A percentile compares a stretch with the other conserved stretches of the same genome.
Conservation (phyloP, 2,888 invertebrate genomes). For the Chymomyza caudatula region DNA sequence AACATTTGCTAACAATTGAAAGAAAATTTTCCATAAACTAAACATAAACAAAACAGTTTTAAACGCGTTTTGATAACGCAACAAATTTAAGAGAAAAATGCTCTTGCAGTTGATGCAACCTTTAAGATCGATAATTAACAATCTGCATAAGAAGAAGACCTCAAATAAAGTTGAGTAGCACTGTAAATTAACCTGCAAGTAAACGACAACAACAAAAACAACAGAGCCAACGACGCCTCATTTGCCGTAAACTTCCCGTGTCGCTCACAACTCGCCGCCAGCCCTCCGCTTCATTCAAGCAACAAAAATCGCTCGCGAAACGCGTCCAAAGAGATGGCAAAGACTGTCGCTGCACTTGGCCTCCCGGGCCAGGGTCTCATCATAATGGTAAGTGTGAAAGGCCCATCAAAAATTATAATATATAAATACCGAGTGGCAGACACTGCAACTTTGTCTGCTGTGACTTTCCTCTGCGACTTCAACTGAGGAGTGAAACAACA, state of each 20-base stretch:
- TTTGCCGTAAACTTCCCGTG: slow-evolving; percentile 40
- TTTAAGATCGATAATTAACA: neutral
- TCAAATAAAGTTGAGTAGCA: neutral
- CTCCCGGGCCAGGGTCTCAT: neutral
- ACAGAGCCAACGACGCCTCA: slow-evolving; percentile 19
- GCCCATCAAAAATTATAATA: slow-evolving; percentile 11
- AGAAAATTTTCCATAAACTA: too few relatives aligned
- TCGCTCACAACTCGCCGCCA: slow-evolving; percentile 20
- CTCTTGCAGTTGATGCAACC: neutral
- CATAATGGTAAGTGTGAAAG: slow-evolving; percentile 32
- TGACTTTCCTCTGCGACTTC: slow-evolving; percentile 8
- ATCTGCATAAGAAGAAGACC: neutral
- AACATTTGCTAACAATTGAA: too few relatives aligned
- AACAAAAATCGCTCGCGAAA: slow-evolving; percentile 34
- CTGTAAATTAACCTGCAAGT: slow-evolving; percentile 27
- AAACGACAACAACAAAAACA: slow-evolving; percentile 12
- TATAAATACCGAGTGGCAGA: slow-evolving; percentile 28
- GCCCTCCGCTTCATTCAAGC: slow-evolving; percentile 12
- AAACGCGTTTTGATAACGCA: too few relatives aligned
- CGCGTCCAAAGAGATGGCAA: slow-evolving; percentile 26
- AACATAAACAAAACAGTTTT: too few relatives aligned
- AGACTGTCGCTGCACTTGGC: neutral
- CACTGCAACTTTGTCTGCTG: neutral
- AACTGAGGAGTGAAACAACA: slow-evolving; percentile 49
- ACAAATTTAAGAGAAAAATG: neutral